These are phyloP conservation scores for Diadegma fenestrale DNA, from an alignment of 2,888 invertebrate genomes.

Conservation along the genomic window DNA sequence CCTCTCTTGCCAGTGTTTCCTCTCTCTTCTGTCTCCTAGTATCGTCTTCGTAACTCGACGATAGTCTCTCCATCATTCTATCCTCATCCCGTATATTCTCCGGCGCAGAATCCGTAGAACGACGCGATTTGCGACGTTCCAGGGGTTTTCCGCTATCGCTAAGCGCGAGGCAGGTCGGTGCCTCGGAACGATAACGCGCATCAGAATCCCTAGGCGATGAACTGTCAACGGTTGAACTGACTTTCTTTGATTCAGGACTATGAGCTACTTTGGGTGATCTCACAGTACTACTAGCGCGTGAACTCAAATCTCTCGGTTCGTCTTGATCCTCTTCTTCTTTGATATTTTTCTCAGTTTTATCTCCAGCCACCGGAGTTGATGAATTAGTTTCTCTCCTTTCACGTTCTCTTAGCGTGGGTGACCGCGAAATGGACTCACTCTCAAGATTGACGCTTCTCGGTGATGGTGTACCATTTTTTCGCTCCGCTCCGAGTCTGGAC, in stretches of 20 bases:
- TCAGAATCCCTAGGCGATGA: slow-evolving; percentile 56
- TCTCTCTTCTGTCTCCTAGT: slow-evolving; percentile 71
- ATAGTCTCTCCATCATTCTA: slow-evolving; percentile 38
- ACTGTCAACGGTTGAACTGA: slow-evolving; percentile 49
- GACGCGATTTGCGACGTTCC: slow-evolving; percentile 62
- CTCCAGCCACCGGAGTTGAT: slow-evolving; percentile 18
- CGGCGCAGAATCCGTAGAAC: slow-evolving; percentile 38
- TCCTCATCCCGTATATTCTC: slow-evolving; percentile 50
- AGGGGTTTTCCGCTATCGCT: slow-evolving; percentile 69
- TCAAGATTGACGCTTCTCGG: slow-evolving; percentile 74
- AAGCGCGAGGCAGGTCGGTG: not conserved
- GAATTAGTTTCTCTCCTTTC: slow-evolving; percentile 58
- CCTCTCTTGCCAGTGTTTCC: slow-evolving; percentile 61
- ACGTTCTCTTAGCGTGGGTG: slow-evolving; percentile 71
- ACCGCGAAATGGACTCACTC: slow-evolving; percentile 74
- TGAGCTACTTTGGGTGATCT: slow-evolving; percentile 76
- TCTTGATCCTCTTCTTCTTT: slow-evolving; percentile 76
- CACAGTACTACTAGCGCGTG: slow-evolving; percentile 78
- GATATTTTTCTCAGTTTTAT: slow-evolving; percentile 49
- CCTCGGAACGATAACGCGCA: slow-evolving; percentile 57
- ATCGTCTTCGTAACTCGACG: slow-evolving; percentile 67
- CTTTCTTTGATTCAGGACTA: slow-evolving; percentile 63
- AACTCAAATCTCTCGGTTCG: slow-evolving; percentile 82
- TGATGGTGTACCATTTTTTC: slow-evolving; percentile 77
- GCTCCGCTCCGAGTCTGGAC: slow-evolving; percentile 81